A percentile compares a stretch with the other conserved stretches of the same genome.
These are phyloP conservation scores for Acestrorhynchus altus DNA, from an alignment of 2,797 vertebrate species.

Conservation along the genomic window DNA sequence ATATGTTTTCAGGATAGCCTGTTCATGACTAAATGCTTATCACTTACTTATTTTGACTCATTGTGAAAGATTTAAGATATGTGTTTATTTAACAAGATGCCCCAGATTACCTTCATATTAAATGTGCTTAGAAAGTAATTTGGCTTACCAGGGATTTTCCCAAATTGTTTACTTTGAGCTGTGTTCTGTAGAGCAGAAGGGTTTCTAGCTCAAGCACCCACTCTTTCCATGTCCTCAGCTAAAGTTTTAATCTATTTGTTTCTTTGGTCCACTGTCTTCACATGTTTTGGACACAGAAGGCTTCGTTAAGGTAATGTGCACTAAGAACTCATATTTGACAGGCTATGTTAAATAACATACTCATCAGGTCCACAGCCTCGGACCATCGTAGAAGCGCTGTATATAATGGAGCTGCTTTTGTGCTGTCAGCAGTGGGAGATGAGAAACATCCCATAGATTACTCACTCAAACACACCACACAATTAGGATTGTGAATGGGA, in stretches of 20 bases:
- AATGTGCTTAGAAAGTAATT: no score
- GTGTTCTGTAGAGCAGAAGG: not conserved
- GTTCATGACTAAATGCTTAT: no score
- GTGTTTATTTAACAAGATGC: not conserved
- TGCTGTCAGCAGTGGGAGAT: constrained; percentile 27
- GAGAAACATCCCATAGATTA: constrained; percentile 35
- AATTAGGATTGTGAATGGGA: constrained; percentile 25
- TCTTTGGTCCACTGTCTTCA: constrained; percentile 29
- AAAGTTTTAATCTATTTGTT: constrained; percentile 35
- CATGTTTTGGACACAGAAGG: constrained; percentile 26
- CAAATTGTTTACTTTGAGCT: not conserved
- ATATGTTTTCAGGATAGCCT: no score
- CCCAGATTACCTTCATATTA: not conserved
- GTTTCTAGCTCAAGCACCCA: not conserved
- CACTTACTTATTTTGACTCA: no score
- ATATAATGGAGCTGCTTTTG: constrained; percentile 36
- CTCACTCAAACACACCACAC: constrained; percentile 24
- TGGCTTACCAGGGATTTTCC: no score
- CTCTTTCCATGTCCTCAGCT: constrained; percentile 12
- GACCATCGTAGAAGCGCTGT: constrained; percentile 8
- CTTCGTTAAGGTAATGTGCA: constrained; percentile 33
- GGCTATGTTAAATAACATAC: constrained; percentile 42
- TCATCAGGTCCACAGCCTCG: constrained; percentile 10
- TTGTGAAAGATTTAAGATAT: no score
- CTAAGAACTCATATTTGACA: constrained; percentile 23